phyloP scores from a whole-genome alignment of 2,797 vertebrate genomes.

The Sebastes aleutianus region DNA sequence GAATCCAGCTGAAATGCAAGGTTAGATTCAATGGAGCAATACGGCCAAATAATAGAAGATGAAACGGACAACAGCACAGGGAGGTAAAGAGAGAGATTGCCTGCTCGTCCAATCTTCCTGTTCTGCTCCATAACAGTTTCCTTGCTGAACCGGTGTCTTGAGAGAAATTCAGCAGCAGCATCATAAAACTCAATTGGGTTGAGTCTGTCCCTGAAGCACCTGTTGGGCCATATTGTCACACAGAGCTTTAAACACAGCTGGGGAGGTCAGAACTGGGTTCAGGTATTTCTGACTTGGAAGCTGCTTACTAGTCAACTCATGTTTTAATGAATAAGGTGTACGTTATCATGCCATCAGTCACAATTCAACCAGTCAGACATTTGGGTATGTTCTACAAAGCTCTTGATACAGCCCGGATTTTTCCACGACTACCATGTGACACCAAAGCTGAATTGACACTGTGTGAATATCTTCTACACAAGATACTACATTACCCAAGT shows the following conservation, averaged over 20 bases:
- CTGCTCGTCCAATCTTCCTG: neutral
- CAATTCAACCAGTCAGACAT: constrained; percentile 2
- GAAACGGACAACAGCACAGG: neutral
- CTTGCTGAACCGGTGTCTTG: neutral
- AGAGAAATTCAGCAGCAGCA: neutral
- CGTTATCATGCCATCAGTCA: neutral
- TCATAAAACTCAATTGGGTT: neutral
- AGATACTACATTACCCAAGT: constrained; percentile 42
- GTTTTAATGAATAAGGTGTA: neutral
- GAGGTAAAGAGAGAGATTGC: neutral
- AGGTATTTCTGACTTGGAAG: neutral
- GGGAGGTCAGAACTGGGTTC: neutral
- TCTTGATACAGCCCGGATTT: neutral
- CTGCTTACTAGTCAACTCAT: neutral
- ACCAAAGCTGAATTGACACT: constrained; percentile 35
- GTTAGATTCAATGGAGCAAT: neutral
- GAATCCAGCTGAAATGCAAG: neutral
- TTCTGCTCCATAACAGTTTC: neutral
- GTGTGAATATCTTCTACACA: constrained; percentile 24
- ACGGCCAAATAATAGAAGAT: neutral
- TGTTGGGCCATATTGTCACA: neutral
- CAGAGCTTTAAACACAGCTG: neutral
- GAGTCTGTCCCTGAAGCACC: neutral
- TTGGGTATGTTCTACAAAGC: constrained; percentile 8
- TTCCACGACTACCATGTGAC: constrained; percentile 10